Conservation (phyloP, 2,113 vertebrate species). For the Colossoma macropomum region DNA sequence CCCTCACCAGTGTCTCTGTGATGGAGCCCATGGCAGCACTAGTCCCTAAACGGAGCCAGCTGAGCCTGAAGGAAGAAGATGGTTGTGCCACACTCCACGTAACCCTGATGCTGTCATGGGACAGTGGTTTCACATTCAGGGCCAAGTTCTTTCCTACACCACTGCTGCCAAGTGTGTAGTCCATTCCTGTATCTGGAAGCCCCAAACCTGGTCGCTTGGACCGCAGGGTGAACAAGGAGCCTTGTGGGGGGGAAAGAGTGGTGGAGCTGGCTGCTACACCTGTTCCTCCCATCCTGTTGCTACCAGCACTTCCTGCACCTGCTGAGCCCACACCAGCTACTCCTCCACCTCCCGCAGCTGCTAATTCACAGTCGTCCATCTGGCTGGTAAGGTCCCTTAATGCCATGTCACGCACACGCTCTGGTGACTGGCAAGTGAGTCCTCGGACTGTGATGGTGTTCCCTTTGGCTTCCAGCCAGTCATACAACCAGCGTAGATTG, state of each 20-base stretch:
- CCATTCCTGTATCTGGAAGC: constrained; percentile 84
- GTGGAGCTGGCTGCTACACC: constrained; percentile 74
- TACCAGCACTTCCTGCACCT: constrained; percentile 12
- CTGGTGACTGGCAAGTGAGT: constrained; percentile 89
- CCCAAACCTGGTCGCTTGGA: constrained; percentile 85
- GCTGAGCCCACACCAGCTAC: constrained; percentile 62
- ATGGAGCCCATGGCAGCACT: constrained; percentile 87
- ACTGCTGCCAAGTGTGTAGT: constrained; percentile 85
- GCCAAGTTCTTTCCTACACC: constrained; percentile 85
- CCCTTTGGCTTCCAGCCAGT: constrained; percentile 87
- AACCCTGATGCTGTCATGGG: constrained; percentile 86
- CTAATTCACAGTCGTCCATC: constrained; percentile 89
- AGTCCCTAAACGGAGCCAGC: constrained; percentile 88
- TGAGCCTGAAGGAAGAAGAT: constrained; percentile 86
- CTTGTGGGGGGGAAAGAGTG: constrained; percentile 86
- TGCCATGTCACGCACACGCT: constrained; percentile 86
- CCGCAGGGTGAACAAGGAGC: constrained; percentile 88
- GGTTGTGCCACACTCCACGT: constrained; percentile 87
- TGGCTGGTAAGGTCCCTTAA: constrained; percentile 85
- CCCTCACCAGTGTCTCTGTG: constrained; percentile 90
- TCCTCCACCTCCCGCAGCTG: constrained; percentile 57
- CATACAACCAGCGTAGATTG: constrained; percentile 89
- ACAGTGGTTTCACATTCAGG: constrained; percentile 87
- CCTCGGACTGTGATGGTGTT: constrained; percentile 87
- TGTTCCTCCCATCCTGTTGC: constrained; percentile 64